Evolutionary conservation across 2,797 vertebrate genomes (phyloP), one percentile per base, ranked within the genome.

Genomic region (Toxotes lorentzi): DNA sequence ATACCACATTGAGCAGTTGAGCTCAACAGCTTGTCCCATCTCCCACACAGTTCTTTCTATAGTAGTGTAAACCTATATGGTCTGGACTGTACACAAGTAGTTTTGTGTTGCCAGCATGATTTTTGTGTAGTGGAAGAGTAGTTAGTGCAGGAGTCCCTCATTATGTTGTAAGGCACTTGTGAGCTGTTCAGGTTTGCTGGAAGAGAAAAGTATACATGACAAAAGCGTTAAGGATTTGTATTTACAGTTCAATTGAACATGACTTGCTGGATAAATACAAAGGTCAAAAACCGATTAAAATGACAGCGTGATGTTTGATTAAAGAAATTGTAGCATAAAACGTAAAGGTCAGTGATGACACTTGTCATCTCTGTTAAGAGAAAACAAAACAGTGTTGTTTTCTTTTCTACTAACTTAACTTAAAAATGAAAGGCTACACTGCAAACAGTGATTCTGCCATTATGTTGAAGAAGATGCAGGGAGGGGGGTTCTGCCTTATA

Each of bases 1-100:
- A 43, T 27, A 61, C 61, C 57, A 58, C 59, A 30, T 30, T 38
- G 38, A 72, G 23, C 54, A 10, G 4, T 76, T 61, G 30, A 66
- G 32, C 32, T 50, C 8, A 85, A 45, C 24, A 64, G n/a, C 32
- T 58, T 66, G 35, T 32, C 54, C 19, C 13, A 40, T 40, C 40
- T 47, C 45, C 7, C 45, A 47, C 45, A 8, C 2, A 47, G 45
- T 21, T 47, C 17, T 47, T 8, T 47, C 17, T 47, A 21, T 21
- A 47, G 10, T 40, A 4, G 11, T 45, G 8, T 45, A 14, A 16
- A 16, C 14, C 14, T 2, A 40, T 48, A 14, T 45, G 16, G 43
- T 45, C 43, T 45, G 16, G 6, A 45, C 43, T 45, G 10, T 4
- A 10, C 45, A 27, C 4, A 0, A 27, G 30, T 45, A 54, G 14